A percentile compares a stretch with the other conserved stretches of the same genome.
phyloP scores from a whole-genome alignment of 2,888 invertebrate genomes.

The Patella caerulea region DNA sequence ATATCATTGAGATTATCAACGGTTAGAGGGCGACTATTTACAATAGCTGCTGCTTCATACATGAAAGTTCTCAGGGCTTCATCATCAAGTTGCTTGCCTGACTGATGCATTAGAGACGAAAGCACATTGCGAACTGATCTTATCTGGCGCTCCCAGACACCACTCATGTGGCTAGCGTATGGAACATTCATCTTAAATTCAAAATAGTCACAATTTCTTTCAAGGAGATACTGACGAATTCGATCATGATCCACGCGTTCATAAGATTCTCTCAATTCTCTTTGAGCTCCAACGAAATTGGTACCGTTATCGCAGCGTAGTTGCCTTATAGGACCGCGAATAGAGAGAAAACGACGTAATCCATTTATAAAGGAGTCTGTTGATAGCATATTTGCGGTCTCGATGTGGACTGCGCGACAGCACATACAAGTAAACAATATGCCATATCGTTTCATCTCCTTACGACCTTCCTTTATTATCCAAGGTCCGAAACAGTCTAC shows the following conservation, averaged over 20 bases:
- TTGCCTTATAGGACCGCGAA: constrained; percentile 38
- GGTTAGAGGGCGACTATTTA: constrained; percentile 37
- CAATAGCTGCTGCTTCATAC: constrained; percentile 32
- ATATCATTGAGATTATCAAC: neutral
- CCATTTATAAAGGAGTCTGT: constrained; percentile 44
- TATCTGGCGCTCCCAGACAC: constrained; percentile 51
- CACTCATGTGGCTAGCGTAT: constrained; percentile 47
- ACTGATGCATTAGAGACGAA: constrained; percentile 24
- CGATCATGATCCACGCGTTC: constrained; percentile 33
- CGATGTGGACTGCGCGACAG: constrained; percentile 59
- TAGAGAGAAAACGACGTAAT: constrained; percentile 13
- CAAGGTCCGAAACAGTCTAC: too few relatives aligned
- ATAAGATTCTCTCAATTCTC: neutral
- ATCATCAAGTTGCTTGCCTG: constrained; percentile 25
- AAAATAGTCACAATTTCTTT: constrained; percentile 29
- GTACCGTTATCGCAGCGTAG: constrained; percentile 32
- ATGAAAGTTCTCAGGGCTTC: constrained; percentile 33
- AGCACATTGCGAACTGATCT: constrained; percentile 40
- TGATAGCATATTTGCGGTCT: constrained; percentile 37
- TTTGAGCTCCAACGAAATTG: neutral
- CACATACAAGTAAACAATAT: constrained; percentile 60
- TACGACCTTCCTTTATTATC: too few relatives aligned
- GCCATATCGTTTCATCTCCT: constrained; percentile 53
- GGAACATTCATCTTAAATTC: constrained; percentile 44
- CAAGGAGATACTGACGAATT: constrained; percentile 22